These are phyloP conservation scores for Tipula lateralis DNA, from an alignment of 2,888 invertebrate genomes.

Conservation along the genomic window DNA sequence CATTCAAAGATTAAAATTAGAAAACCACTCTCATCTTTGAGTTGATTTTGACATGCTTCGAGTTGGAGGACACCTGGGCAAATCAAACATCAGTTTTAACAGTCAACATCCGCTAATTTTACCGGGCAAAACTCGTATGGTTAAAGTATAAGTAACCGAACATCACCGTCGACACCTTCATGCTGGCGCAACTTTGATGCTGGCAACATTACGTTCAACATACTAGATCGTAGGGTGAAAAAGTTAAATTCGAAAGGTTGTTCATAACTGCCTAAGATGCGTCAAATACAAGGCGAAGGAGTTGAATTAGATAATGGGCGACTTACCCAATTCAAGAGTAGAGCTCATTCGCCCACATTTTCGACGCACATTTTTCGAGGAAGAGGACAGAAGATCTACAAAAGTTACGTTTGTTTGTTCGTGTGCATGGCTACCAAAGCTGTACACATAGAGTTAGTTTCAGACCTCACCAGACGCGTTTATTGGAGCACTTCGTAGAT, in stretches of 20 bases:
- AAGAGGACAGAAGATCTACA: neutral
- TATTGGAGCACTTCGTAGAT: no score
- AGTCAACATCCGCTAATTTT: no score
- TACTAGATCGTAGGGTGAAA: neutral
- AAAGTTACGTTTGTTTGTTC: neutral
- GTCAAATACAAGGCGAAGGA: neutral
- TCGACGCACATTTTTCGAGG: no score
- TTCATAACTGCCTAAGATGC: neutral
- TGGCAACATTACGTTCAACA: neutral
- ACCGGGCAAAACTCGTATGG: no score
- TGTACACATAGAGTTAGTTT: neutral
- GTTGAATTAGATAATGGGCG: neutral
- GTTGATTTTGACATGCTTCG: neutral
- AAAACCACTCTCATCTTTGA: neutral
- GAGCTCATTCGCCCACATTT: no score
- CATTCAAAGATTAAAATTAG: neutral
- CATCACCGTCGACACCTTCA: neutral
- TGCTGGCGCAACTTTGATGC: neutral
- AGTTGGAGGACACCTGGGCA: no score
- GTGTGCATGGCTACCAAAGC: neutral
- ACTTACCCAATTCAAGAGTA: no score
- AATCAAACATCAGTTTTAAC: no score
- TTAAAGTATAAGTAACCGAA: no score
- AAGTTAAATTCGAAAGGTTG: neutral
- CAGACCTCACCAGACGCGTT: no score